phyloP scores from a whole-genome alignment of 2,888 invertebrate genomes.

The Philaethria dido region DNA sequence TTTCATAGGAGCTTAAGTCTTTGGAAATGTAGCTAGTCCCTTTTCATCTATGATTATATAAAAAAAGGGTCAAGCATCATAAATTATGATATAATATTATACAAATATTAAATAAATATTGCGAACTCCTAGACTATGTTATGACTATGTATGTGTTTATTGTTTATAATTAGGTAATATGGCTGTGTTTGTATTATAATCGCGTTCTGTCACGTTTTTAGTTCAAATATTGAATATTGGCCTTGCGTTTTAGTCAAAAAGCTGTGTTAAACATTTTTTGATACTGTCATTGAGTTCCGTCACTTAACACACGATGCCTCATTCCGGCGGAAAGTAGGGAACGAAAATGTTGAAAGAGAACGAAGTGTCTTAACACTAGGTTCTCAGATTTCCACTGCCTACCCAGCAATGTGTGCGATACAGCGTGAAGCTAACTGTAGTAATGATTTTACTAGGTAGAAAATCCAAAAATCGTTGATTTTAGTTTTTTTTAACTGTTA shows the following conservation, averaged over 20 bases:
- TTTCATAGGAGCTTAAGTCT: not conserved
- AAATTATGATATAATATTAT: not conserved
- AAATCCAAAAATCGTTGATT: too few relatives aligned
- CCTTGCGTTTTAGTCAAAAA: not conserved
- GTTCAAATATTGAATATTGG: not conserved
- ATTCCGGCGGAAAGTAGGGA: too few relatives aligned
- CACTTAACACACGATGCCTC: too few relatives aligned
- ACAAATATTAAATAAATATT: constrained; percentile 15
- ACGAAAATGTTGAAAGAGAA: too few relatives aligned
- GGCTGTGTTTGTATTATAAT: constrained; percentile 32
- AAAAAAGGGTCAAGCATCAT: constrained; percentile 9
- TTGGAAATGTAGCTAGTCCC: not conserved
- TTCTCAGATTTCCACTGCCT: too few relatives aligned
- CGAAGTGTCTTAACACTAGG: too few relatives aligned
- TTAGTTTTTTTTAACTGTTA: too few relatives aligned
- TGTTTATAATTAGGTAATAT: constrained; percentile 25
- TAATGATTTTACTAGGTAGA: too few relatives aligned
- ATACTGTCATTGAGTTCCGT: too few relatives aligned
- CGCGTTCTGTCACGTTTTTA: not conserved
- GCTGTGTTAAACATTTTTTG: not conserved
- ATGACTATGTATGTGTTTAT: constrained; percentile 2
- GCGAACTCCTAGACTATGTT: constrained; percentile 17
- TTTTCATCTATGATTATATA: constrained; percentile 15
- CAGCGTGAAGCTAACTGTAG: too few relatives aligned
- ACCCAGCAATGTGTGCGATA: too few relatives aligned